Conservation (phyloP, 2,888 invertebrate genomes). For the Dolomedes plantarius region DNA sequence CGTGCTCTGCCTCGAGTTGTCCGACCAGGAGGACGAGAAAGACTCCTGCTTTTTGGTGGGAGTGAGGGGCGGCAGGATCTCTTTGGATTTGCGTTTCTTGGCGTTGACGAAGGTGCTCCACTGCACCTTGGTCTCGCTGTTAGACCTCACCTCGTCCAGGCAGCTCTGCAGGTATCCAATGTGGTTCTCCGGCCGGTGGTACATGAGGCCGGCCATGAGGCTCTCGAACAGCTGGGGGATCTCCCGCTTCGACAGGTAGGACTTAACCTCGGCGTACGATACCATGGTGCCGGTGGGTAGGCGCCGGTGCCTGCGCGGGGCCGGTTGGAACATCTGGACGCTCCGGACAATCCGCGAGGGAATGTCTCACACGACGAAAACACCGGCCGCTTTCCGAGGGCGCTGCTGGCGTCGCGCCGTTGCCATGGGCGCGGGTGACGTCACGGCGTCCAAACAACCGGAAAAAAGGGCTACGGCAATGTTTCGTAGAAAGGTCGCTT, state of each 20-base stretch:
- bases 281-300: slow-evolving; percentile 60
- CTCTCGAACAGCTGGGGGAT: slow-evolving; percentile 69
- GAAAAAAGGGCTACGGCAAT: neutral
- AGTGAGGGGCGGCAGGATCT: slow-evolving; percentile 49
- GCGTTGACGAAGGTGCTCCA: slow-evolving; percentile 68
- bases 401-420: slow-evolving; percentile 17
- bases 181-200: slow-evolving; percentile 68
- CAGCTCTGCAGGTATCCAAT: slow-evolving; percentile 61
- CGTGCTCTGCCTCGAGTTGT: slow-evolving; percentile 58
- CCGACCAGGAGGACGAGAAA: slow-evolving; percentile 46
- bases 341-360: neutral
- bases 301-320: slow-evolving; percentile 47
- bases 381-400: neutral
- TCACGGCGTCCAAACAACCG: slow-evolving; percentile 47
- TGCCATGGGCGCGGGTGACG: slow-evolving; percentile 36
- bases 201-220: slow-evolving; percentile 71
- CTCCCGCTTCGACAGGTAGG: slow-evolving; percentile 64
- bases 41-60: slow-evolving; percentile 57
- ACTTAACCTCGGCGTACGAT: slow-evolving; percentile 69
- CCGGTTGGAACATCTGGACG: slow-evolving; percentile 47
- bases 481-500: slow-evolving; percentile 64
- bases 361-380: neutral
- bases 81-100: slow-evolving; percentile 55
- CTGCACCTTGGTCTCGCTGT: slow-evolving; percentile 44
- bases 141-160: slow-evolving; percentile 56